Conservation (phyloP, 2,888 invertebrate species). For the Danaus chrysippus region DNA sequence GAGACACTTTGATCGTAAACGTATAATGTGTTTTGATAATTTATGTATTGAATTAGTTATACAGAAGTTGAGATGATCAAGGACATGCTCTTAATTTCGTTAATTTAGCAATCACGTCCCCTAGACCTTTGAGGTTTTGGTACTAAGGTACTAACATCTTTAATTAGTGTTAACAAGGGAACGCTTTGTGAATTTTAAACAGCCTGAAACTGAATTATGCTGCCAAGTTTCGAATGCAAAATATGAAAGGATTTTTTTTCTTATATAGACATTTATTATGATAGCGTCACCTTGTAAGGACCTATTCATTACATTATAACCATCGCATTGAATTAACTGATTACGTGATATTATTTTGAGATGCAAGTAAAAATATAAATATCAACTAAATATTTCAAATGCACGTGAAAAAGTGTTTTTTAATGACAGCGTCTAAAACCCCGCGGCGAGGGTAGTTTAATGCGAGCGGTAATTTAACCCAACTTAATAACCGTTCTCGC, state of each 20-base stretch:
- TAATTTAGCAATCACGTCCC: constrained; percentile 28
- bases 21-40: too few relatives aligned
- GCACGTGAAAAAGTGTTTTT: neutral
- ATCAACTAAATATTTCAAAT: neutral
- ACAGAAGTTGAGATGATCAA: neutral
- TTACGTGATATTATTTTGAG: too few relatives aligned
- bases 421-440: neutral
- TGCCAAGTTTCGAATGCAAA: too few relatives aligned
- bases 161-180: constrained; percentile 41
- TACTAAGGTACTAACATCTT: constrained; percentile 41
- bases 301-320: too few relatives aligned
- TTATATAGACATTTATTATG: too few relatives aligned
- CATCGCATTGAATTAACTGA: too few relatives aligned
- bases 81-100: constrained; percentile 30
- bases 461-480: constrained; percentile 14
- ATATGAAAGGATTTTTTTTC: too few relatives aligned
- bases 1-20: too few relatives aligned
- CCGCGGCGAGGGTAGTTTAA: constrained; percentile 10
- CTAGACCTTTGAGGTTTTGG: constrained; percentile 40
- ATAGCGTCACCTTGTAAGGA: too few relatives aligned
- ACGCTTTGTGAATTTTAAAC: constrained; percentile 35
- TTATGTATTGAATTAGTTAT: too few relatives aligned
- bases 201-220: constrained; percentile 8
- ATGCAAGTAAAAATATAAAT: neutral
- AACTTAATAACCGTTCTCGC: constrained; percentile 16